These are phyloP conservation scores for Drosophila stalkeri DNA, from an alignment of 2,888 invertebrate genomes.

Conservation along the genomic window DNA sequence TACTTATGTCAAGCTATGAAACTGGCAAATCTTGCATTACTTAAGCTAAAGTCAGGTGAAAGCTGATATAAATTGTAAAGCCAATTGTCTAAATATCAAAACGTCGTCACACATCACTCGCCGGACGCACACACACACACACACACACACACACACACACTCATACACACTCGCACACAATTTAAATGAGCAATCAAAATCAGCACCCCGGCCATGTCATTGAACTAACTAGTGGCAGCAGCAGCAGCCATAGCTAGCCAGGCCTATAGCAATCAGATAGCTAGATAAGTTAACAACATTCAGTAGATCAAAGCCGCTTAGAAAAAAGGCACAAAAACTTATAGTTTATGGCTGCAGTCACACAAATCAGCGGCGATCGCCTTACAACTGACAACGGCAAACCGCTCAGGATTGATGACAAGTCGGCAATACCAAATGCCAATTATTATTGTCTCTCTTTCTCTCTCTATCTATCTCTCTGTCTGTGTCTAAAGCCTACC, in stretches of 20 bases:
- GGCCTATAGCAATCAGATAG: constrained; percentile 23
- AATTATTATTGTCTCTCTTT: constrained; percentile 56
- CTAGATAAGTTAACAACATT: constrained; percentile 32
- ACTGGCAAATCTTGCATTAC: constrained; percentile 17
- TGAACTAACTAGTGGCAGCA: constrained; percentile 52
- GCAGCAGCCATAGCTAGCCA: neutral
- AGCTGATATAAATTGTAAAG: constrained; percentile 50
- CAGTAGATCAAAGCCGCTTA: constrained; percentile 71
- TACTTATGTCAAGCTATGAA: constrained; percentile 45
- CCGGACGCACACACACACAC: constrained; percentile 8
- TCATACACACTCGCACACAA: constrained; percentile 24
- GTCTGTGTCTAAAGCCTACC: constrained; percentile 44
- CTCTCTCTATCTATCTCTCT: neutral
- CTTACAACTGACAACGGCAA: constrained; percentile 50
- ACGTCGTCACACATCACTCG: constrained; percentile 42
- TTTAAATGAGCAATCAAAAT: constrained; percentile 80
- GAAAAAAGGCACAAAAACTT: constrained; percentile 55
- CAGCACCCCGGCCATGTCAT: constrained; percentile 70
- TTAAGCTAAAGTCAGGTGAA: constrained; percentile 50
- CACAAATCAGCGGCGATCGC: constrained; percentile 61
- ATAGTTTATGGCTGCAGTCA: constrained; percentile 63
- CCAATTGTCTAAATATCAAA: constrained; percentile 70
- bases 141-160: neutral
- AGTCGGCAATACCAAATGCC: constrained; percentile 66
- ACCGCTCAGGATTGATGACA: constrained; percentile 75